Evolutionary conservation across 2,113 vertebrate genomes (phyloP).

Genomic region (Nothoprocta pentlandii): DNA sequence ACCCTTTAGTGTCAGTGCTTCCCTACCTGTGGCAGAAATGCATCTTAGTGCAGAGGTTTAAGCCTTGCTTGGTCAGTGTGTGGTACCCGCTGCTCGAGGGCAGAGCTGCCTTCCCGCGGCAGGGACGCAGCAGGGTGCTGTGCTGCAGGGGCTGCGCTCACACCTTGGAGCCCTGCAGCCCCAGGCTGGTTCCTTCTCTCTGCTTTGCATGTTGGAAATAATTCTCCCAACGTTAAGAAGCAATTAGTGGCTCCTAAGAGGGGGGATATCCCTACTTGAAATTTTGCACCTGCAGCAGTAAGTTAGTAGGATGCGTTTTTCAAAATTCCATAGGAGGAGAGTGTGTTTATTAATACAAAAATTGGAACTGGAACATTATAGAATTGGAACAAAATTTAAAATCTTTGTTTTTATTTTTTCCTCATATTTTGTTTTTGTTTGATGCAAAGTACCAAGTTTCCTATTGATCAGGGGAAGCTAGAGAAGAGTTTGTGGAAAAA

Average conservation of each 20-base stretch:
- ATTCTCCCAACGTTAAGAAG: not conserved
- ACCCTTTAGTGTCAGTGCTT: not conserved
- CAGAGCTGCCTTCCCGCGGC: not conserved
- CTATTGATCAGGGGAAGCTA: not conserved
- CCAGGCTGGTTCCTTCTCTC: not conserved
- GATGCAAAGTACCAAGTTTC: not conserved
- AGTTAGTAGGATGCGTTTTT: not conserved
- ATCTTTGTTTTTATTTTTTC: not conserved
- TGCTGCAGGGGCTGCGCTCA: rapidly evolving
- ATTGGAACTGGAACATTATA: not conserved
- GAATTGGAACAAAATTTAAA: too few species aligned
- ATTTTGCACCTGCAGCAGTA: not conserved
- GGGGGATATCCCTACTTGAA: not conserved
- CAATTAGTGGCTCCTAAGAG: not conserved
- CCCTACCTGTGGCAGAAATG: not conserved
- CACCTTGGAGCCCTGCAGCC: not conserved
- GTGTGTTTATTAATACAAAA: not conserved
- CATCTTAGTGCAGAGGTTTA: not conserved
- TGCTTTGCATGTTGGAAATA: not conserved
- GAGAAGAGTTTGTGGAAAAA: not conserved
- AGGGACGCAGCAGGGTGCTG: not conserved
- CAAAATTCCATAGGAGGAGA: not conserved
- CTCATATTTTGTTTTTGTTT: not conserved
- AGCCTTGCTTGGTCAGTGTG: not conserved
- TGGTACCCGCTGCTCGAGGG: not conserved